A percentile compares a stretch with the other conserved stretches of the same genome.
Evolutionary conservation across 2,113 vertebrate genomes (phyloP).

Genomic region (Climacteris rufus): DNA sequence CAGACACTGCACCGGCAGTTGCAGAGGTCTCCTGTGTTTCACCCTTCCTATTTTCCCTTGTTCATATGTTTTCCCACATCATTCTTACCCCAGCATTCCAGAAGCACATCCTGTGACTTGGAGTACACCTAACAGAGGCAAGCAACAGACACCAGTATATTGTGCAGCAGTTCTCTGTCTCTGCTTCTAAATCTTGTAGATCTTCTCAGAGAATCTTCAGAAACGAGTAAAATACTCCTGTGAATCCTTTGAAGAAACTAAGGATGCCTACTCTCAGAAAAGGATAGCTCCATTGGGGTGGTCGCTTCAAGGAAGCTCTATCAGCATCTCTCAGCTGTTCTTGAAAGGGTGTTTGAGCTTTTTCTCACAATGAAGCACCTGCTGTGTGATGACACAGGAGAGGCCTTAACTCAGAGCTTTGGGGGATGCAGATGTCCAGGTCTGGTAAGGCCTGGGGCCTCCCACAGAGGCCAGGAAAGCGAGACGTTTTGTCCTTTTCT

Average conservation of each 20-base stretch:
- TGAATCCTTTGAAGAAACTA: neutral
- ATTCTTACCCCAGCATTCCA: neutral
- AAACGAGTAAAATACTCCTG: neutral
- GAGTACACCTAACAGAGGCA: neutral
- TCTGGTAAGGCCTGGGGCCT: neutral
- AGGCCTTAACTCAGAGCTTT: neutral
- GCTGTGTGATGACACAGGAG: neutral
- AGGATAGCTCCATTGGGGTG: neutral
- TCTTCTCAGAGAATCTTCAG: neutral
- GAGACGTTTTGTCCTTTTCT: neutral
- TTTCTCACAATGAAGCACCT: neutral
- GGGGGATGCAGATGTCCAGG: neutral
- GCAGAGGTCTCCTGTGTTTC: neutral
- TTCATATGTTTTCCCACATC: neutral
- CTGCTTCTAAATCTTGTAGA: neutral
- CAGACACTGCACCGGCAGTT: neutral
- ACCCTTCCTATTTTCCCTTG: neutral
- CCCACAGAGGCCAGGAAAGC: neutral
- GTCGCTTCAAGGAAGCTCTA: neutral
- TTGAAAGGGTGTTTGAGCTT: neutral
- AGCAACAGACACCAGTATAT: neutral
- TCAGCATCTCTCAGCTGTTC: neutral
- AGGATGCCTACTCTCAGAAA: neutral
- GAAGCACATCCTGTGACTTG: neutral
- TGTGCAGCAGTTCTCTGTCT: neutral